Percentiles rank a stretch among this genome's conserved stretches.
These are phyloP conservation scores for Cavia porcellus DNA, from an alignment of 2,113 vertebrate species.

Conservation along the genomic window DNA sequence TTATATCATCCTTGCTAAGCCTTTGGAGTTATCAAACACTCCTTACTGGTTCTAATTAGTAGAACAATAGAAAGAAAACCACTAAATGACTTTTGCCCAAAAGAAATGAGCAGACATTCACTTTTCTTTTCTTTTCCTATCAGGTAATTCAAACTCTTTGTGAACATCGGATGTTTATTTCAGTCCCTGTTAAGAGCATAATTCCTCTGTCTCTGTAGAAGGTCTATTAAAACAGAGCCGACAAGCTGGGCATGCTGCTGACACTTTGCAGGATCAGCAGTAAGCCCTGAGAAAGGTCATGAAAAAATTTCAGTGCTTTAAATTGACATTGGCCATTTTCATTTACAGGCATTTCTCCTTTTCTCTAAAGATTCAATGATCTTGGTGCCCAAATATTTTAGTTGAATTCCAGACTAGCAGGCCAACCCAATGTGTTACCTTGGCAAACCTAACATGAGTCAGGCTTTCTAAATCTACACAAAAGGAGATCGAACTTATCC, in stretches of 20 bases:
- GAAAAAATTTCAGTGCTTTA: conserved; percentile 54
- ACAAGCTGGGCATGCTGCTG: neutral
- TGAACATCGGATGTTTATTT: neutral
- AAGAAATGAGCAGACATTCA: neutral
- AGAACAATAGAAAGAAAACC: conserved; percentile 46
- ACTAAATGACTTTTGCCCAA: neutral
- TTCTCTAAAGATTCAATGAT: conserved; percentile 69
- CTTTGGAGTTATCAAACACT: conserved; percentile 30
- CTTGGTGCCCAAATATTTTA: conserved; percentile 62
- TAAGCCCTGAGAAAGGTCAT: conserved; percentile 26
- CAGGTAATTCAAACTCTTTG: conserved; percentile 42
- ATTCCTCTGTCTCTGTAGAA: neutral
- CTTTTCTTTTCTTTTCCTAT: conserved; percentile 8
- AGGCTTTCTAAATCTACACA: conserved; percentile 24
- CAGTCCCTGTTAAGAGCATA: neutral
- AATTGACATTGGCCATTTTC: conserved; percentile 65
- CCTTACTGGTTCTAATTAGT: conserved; percentile 34
- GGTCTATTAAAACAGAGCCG: conserved; percentile 56
- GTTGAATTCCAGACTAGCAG: conserved; percentile 71
- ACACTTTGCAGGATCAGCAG: neutral
- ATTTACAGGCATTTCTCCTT: conserved; percentile 48
- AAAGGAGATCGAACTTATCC: neutral
- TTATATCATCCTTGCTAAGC: conserved; percentile 41
- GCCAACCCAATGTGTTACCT: conserved; percentile 66
- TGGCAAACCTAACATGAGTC: conserved; percentile 68